Conservation (phyloP, 2,113 vertebrate genomes). For the Pomatostomus ruficeps region DNA sequence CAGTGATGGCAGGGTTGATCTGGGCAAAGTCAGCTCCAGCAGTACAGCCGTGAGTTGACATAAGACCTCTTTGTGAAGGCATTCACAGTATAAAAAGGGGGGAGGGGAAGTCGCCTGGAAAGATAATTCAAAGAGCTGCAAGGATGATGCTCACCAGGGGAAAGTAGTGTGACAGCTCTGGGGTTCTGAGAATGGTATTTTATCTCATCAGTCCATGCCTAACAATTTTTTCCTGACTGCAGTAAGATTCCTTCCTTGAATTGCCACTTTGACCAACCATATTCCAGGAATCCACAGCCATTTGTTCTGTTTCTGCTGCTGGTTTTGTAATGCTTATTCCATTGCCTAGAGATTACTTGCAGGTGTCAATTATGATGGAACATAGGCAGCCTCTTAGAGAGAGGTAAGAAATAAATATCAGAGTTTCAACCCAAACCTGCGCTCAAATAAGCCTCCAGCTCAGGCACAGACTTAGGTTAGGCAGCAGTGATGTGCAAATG, state of each 20-base stretch:
- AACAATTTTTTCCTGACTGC: neutral
- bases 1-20: neutral
- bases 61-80: neutral
- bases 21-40: neutral
- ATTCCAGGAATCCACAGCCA: neutral
- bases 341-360: neutral
- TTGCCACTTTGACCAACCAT: neutral
- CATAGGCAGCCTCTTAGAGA: neutral
- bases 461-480: neutral
- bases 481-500: neutral
- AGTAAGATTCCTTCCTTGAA: neutral
- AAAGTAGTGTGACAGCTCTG: neutral
- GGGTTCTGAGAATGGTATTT: neutral
- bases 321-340: neutral
- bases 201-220: neutral
- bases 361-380: neutral
- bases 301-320: neutral
- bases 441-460: neutral
- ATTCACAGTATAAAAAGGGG: neutral
- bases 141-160: neutral
- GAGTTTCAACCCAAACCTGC: neutral
- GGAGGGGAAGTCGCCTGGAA: neutral
- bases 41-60: neutral
- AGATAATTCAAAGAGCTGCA: neutral
- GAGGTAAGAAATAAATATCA: neutral